These are phyloP conservation scores for Salminus brasiliensis DNA, from an alignment of 2,113 vertebrate genomes.

Conservation along the genomic window DNA sequence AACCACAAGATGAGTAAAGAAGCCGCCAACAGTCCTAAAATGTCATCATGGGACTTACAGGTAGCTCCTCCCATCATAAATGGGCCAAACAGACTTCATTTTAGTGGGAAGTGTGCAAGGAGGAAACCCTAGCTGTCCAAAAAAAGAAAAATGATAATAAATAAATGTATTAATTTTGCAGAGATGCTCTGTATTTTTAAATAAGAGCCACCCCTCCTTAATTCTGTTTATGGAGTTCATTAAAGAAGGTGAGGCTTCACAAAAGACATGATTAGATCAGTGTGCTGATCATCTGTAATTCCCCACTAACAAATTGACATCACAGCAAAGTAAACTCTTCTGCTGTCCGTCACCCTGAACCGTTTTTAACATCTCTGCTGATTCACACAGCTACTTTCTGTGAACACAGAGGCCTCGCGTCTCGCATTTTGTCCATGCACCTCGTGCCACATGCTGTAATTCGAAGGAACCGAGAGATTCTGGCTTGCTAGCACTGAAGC, in stretches of 20 bases:
- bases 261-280: not conserved
- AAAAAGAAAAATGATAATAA: no score
- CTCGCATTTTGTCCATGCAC: not conserved
- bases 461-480: not conserved
- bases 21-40: no score
- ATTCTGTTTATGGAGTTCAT: no score
- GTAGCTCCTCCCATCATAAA: no score
- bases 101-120: no score
- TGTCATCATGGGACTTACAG: no score
- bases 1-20: no score
- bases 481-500: not conserved
- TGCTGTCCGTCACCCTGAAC: not conserved
- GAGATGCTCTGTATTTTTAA: not conserved
- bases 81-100: no score
- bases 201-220: no score
- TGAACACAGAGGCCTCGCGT: not conserved
- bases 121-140: no score
- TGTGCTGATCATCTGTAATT: not conserved
- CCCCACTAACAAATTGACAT: not conserved
- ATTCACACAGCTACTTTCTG: conserved; percentile 10
- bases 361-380: not conserved
- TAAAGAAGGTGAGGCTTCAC: not conserved
- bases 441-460: not conserved
- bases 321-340: not conserved
- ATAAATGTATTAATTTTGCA: no score